Evolutionary conservation across 2,888 invertebrate genomes (phyloP), one percentile per base, ranked within the genome.

Genomic region (Seira sanloemensis): DNA sequence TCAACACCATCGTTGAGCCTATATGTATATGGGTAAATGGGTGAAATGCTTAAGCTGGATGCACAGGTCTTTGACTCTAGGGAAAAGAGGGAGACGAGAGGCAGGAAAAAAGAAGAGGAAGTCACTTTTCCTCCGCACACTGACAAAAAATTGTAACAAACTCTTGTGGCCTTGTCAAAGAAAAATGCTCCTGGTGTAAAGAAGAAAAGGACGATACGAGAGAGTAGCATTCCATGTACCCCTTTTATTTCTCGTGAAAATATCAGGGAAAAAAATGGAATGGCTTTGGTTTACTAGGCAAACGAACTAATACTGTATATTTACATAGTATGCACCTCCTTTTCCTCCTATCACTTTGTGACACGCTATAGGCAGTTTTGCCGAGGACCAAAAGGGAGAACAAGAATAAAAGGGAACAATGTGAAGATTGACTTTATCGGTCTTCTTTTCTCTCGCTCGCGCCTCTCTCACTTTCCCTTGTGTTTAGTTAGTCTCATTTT

Each of bases 391-490:
- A 23, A 21, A 62, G 62, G 21, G 23, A 4, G 7, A 37, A 37
- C 7, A 37, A 12, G 72, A 62, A 65, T 72, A 50, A 37, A 72
- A 46, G 74, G 73, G 83, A 83, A 83, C 74, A 83, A 83, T 68
- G 78, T 69, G 75, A 78, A 84, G 78, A 84, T 84, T 84, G 84
- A 84, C 84, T 84, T 84, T 84, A 84, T 84, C 84, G 78, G 84
- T 75, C 54, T 74, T 84, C 84, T 78, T 62, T 58, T 9, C n/a
- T 62, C 23, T 62, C n/a, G 19, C 19, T 62, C 21, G 62, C 23
- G 62, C 50, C 5, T 16, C 50, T 50, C n/a, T 50, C 50, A n/a
- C 50, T 50, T 18, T 50, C n/a, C 50, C 19, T 74, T 74, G n/a
- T 83, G 74, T 78, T 74, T 78, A 77, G 82, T 67, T 68, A 80